Conservation (phyloP, 2,888 invertebrate species). For the Caenorhabditis drosophilae region DNA sequence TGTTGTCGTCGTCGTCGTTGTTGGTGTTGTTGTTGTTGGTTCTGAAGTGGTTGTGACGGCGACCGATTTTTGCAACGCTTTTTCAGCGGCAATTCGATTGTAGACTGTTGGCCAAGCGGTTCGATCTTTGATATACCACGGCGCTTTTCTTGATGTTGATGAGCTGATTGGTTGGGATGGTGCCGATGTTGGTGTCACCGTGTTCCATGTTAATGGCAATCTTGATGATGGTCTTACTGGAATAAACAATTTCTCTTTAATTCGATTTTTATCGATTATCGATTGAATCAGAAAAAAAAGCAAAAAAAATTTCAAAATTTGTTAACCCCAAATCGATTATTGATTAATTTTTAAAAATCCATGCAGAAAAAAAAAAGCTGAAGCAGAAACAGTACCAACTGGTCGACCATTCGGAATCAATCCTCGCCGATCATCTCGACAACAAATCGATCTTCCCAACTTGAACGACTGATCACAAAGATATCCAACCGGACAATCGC, state of each 20-base stretch:
- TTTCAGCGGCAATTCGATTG: constrained; percentile 48
- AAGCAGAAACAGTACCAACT: constrained; percentile 1
- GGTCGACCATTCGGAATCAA: constrained; percentile 39
- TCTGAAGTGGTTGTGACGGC: constrained; percentile 21
- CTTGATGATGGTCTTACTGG: constrained; percentile 45
- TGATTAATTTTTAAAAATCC: neutral
- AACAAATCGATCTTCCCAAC: constrained; percentile 64
- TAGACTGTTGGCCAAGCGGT: constrained; percentile 54
- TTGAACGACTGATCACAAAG: constrained; percentile 64
- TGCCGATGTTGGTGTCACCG: constrained; percentile 56
- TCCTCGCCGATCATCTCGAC: constrained; percentile 49
- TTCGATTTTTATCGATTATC: neutral
- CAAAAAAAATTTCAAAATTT: neutral
- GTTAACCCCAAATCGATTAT: too few species aligned
- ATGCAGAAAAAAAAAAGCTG: neutral
- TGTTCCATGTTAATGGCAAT: constrained; percentile 58
- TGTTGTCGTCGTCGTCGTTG: constrained; percentile 27
- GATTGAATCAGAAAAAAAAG: neutral
- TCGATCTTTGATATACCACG: constrained; percentile 64
- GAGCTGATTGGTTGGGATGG: constrained; percentile 31
- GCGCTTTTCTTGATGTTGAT: constrained; percentile 51
- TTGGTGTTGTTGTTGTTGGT: constrained; percentile 29
- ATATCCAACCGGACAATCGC: constrained; percentile 64
- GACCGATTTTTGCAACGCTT: constrained; percentile 26
- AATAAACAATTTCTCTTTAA: constrained; percentile 5